Evolutionary conservation across 2,113 vertebrate genomes (phyloP).

Genomic region (Bombycilla garrulus): DNA sequence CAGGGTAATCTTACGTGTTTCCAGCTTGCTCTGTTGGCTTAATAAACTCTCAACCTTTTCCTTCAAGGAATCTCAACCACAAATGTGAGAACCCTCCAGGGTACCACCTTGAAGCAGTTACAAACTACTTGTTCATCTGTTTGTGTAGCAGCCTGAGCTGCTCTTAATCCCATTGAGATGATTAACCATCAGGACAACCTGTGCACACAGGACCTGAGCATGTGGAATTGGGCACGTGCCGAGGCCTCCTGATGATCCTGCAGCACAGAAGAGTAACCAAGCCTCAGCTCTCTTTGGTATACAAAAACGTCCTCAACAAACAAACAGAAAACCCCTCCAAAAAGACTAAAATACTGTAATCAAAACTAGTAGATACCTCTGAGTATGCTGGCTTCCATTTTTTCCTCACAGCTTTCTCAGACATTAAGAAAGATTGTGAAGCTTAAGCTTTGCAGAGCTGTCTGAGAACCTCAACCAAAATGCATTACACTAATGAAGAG

Average conservation of each 20-base stretch:
- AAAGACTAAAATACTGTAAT: background rate
- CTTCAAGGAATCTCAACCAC: background rate
- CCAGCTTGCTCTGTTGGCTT: background rate
- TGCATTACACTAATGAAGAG: background rate
- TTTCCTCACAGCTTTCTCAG: background rate
- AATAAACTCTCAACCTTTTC: background rate
- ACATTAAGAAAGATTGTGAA: background rate
- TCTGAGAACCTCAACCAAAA: background rate
- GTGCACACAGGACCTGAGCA: rapidly evolving
- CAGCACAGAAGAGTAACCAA: background rate
- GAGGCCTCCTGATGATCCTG: background rate
- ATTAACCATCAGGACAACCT: background rate
- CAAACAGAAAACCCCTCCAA: background rate
- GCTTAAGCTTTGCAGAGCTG: background rate
- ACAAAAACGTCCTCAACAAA: background rate
- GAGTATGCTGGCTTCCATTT: background rate
- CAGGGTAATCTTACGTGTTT: background rate
- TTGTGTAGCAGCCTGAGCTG: background rate
- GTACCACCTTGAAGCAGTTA: background rate
- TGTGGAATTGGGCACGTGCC: rapidly evolving
- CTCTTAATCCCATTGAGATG: background rate
- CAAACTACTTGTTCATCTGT: background rate
- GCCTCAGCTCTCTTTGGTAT: background rate
- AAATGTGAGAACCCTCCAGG: background rate
- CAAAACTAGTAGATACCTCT: background rate